phyloP scores from a whole-genome alignment of 2,888 invertebrate species.

The Eilema depressum region DNA sequence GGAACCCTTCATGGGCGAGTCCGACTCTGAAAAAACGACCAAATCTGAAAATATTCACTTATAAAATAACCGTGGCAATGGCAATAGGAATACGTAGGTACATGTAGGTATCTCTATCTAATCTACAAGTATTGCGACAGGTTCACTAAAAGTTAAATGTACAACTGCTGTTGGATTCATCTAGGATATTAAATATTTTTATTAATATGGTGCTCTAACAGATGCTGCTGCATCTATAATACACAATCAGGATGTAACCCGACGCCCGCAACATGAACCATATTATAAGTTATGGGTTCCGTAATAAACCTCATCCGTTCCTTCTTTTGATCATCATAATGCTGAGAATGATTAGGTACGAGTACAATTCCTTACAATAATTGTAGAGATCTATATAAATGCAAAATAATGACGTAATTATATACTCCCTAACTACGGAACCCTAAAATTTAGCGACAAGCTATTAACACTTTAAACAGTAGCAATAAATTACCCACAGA shows the following conservation, averaged over 20 bases:
- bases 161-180: too few species aligned
- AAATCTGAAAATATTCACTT: neutral
- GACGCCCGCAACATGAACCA: constrained; percentile 59
- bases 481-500: constrained; percentile 62
- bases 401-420: neutral
- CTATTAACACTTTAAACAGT: constrained; percentile 55
- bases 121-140: neutral
- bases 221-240: constrained; percentile 38
- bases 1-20: too few species aligned
- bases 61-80: neutral
- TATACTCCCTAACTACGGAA: neutral
- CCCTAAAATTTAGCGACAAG: constrained; percentile 24
- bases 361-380: constrained; percentile 7
- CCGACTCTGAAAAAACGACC: too few species aligned
- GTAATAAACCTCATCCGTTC: constrained; percentile 68
- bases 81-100: too few species aligned
- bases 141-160: neutral
- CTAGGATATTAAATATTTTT: constrained; percentile 12
- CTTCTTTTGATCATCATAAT: constrained; percentile 67
- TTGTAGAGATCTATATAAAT: constrained; percentile 7
- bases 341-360: constrained; percentile 24
- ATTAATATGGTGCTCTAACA: constrained; percentile 21
- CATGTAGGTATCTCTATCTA: too few species aligned
- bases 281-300: constrained; percentile 64
- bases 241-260: constrained; percentile 68